phyloP scores from a whole-genome alignment of 2,113 vertebrate species.

The Etheostoma spectabile region DNA sequence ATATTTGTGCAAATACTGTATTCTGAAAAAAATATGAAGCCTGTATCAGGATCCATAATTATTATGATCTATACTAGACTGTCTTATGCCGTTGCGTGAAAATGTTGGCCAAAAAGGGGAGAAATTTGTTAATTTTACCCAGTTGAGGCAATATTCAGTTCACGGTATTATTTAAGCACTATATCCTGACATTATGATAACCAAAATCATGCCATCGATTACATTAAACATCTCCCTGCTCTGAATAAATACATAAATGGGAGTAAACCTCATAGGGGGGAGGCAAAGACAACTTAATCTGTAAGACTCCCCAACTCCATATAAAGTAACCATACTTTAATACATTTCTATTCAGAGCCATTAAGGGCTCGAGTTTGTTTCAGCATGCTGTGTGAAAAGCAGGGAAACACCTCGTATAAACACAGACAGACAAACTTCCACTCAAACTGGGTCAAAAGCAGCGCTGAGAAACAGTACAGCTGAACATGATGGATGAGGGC shows the following conservation, averaged over 20 bases:
- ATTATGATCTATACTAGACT: not conserved
- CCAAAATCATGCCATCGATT: constrained; percentile 9
- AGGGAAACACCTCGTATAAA: constrained; percentile 40
- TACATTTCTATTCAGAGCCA: not conserved
- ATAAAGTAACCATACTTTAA: constrained; percentile 2
- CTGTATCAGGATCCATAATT: not conserved
- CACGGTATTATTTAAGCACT: not conserved
- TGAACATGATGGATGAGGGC: constrained; percentile 10
- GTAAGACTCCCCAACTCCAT: not conserved
- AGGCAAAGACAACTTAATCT: not conserved
- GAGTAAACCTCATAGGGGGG: not conserved
- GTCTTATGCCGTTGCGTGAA: not conserved
- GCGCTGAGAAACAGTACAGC: not conserved
- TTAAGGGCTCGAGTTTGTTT: constrained; percentile 2
- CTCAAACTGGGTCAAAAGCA: constrained; percentile 19
- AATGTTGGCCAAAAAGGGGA: not conserved
- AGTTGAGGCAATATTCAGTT: not conserved
- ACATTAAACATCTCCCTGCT: not conserved
- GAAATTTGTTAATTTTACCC: not conserved
- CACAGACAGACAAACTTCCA: constrained; percentile 36
- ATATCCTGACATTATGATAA: not conserved
- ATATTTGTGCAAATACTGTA: not conserved
- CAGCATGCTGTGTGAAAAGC: constrained; percentile 8
- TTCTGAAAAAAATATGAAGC: not conserved
- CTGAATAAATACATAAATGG: constrained; percentile 24